These are phyloP conservation scores for Muntiacus reevesi DNA, from an alignment of 2,113 vertebrate genomes.

Conservation along the genomic window DNA sequence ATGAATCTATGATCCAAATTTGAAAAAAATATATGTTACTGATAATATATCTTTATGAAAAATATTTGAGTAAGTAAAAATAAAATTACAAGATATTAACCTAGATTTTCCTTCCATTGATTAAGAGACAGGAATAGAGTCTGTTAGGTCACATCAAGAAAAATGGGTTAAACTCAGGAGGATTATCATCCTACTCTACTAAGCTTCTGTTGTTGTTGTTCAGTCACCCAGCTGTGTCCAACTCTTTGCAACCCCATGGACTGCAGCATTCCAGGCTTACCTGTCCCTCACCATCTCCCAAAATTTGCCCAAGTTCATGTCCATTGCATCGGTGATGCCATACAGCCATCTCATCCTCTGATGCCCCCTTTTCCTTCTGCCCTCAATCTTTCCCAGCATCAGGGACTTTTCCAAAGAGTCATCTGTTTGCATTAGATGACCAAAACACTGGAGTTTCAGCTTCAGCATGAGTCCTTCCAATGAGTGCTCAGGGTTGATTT, in stretches of 20 bases:
- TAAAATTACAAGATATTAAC: not conserved
- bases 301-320: not conserved
- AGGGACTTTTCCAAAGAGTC: not conserved
- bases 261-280: not conserved
- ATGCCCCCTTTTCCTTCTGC: not conserved
- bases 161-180: not conserved
- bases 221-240: not conserved
- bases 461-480: not conserved
- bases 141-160: not conserved
- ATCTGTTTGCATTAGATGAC: fast-evolving
- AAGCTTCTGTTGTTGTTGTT: not conserved
- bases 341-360: not conserved
- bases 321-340: fast-evolving
- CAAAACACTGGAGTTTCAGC: not conserved
- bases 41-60: not conserved
- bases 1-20: not conserved
- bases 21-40: not conserved
- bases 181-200: not conserved
- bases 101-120: not conserved
- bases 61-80: not conserved
- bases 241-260: not conserved
- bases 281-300: not conserved
- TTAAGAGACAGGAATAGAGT: not conserved
- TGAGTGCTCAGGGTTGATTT: not conserved
- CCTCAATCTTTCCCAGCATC: not conserved